Percentiles rank a stretch among this genome's conserved stretches.
phyloP scores from a whole-genome alignment of 2,113 vertebrate species.

The Entomyzon cyanotis region DNA sequence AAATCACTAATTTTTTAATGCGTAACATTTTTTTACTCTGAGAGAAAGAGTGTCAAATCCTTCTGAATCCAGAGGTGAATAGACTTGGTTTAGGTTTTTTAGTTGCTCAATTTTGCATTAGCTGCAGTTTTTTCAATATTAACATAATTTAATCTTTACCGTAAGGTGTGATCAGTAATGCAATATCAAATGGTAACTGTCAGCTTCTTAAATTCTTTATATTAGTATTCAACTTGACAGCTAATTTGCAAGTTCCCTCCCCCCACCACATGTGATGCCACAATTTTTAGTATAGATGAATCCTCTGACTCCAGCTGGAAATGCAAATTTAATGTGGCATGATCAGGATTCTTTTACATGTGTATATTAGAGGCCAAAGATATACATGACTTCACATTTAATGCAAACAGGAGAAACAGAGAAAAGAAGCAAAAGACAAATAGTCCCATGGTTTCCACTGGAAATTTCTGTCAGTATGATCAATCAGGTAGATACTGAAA shows the following conservation, averaged over 20 bases:
- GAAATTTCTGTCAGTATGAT: background rate
- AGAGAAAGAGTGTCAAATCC: background rate
- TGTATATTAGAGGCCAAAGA: background rate
- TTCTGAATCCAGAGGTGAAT: background rate
- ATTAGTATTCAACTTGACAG: conserved; percentile 48
- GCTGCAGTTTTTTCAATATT: background rate
- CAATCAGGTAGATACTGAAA: conserved; percentile 1
- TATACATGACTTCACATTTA: background rate
- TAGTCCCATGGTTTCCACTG: background rate
- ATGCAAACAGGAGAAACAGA: background rate
- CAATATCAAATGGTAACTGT: background rate
- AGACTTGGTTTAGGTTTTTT: background rate
- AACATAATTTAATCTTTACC: background rate
- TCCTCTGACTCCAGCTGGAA: conserved; percentile 8
- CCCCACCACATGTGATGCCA: background rate
- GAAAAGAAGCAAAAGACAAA: background rate
- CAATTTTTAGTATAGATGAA: conserved; percentile 6
- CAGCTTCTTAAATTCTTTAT: background rate
- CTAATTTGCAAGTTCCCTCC: conserved; percentile 55
- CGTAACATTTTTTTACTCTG: background rate
- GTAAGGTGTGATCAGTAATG: background rate
- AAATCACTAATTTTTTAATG: background rate
- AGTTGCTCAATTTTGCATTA: background rate
- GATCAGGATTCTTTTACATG: background rate
- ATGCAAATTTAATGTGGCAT: background rate